A percentile compares a stretch with the other conserved stretches of the same genome.
Conservation (phyloP, 2,888 invertebrate species). For the Scaptomyza caliginosa region DNA sequence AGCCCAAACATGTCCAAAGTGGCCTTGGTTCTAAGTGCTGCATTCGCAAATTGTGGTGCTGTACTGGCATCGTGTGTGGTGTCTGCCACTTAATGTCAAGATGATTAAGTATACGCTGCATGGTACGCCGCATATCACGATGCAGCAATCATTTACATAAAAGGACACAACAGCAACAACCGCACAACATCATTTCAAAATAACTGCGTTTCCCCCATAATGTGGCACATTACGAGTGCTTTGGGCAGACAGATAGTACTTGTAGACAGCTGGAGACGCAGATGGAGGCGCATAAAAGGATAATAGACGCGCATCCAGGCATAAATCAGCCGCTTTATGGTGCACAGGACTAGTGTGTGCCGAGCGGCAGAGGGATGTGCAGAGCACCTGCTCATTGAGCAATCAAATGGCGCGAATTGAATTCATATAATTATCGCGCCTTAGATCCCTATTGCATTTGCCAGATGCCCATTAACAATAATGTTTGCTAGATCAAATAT, state of each 20-base stretch:
- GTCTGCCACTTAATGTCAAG: slow-evolving; percentile 65
- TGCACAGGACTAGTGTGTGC: slow-evolving; percentile 1
- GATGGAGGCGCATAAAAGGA: slow-evolving; percentile 35
- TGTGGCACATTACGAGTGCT: slow-evolving; percentile 36
- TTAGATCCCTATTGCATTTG: slow-evolving; percentile 17
- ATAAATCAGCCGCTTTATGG: slow-evolving; percentile 60
- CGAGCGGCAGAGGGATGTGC: not conserved
- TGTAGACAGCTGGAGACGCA: slow-evolving; percentile 2
- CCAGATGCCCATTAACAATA: slow-evolving; percentile 32
- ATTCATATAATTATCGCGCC: slow-evolving; percentile 46
- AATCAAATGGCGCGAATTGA: slow-evolving; percentile 57
- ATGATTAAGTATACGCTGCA: slow-evolving; percentile 69
- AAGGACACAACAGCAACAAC: slow-evolving; percentile 21
- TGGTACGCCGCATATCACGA: slow-evolving; percentile 39
- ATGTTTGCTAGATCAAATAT: slow-evolving; percentile 17
- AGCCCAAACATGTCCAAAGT: slow-evolving; percentile 7
- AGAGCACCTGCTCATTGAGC: slow-evolving; percentile 52
- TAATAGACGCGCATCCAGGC: slow-evolving; percentile 45
- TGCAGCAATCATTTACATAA: slow-evolving; percentile 68
- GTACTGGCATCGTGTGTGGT: slow-evolving; percentile 19
- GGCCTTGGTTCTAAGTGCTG: slow-evolving; percentile 41
- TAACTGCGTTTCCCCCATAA: slow-evolving; percentile 38
- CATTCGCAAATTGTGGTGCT: slow-evolving; percentile 24
- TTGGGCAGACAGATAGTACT: slow-evolving; percentile 12
- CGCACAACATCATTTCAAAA: slow-evolving; percentile 44